Percentiles rank a stretch among this genome's conserved stretches.
phyloP scores from a whole-genome alignment of 2,888 invertebrate genomes.

The Agrilus biguttatus region DNA sequence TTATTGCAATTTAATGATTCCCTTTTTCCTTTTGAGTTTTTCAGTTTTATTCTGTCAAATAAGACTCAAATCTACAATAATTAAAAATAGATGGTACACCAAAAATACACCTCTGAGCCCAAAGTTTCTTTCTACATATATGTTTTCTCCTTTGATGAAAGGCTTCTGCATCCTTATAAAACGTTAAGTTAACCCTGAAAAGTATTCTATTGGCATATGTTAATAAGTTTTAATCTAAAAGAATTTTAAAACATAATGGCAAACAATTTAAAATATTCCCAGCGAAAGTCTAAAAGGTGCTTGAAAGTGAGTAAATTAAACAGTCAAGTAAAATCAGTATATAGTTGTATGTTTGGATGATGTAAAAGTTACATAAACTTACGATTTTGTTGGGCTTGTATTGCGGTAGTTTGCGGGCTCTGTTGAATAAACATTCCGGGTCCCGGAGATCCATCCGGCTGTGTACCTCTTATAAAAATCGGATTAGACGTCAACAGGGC shows the following conservation, averaged over 20 bases:
- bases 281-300: too few relatives aligned
- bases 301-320: neutral
- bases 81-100: too few relatives aligned
- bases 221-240: neutral
- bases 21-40: too few relatives aligned
- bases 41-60: too few relatives aligned
- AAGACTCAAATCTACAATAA: too few relatives aligned
- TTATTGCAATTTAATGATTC: too few relatives aligned
- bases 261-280: too few relatives aligned
- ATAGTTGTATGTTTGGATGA: neutral
- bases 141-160: too few relatives aligned
- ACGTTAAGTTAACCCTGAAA: neutral
- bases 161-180: too few relatives aligned
- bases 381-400: constrained; percentile 55
- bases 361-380: constrained; percentile 20
- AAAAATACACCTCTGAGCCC: too few relatives aligned
- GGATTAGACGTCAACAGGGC: constrained; percentile 61
- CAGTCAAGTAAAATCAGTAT: neutral
- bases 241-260: too few relatives aligned
- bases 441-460: constrained; percentile 52
- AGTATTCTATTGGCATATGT: neutral
- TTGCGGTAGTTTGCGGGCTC: constrained; percentile 49
- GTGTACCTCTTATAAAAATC: constrained; percentile 69
- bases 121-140: too few relatives aligned
- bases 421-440: constrained; percentile 71